These are phyloP conservation scores for Urechis unicinctus DNA, from an alignment of 2,888 invertebrate species.

Conservation along the genomic window DNA sequence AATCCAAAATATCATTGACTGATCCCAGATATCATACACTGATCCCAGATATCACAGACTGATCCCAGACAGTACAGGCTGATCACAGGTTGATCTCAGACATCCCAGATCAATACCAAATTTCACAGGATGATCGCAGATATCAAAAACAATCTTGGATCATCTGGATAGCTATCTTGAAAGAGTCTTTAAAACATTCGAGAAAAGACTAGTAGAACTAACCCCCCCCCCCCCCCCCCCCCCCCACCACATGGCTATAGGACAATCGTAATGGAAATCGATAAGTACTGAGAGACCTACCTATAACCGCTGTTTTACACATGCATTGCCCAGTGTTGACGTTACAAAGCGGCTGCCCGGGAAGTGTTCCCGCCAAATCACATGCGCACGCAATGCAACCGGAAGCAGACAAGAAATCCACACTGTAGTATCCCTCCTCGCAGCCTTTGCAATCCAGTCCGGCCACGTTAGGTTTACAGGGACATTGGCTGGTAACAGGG, in stretches of 20 bases:
- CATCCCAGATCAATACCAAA: too few relatives aligned
- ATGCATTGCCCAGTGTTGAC: slow-evolving; percentile 21
- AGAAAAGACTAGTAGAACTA: too few relatives aligned
- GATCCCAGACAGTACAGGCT: too few relatives aligned
- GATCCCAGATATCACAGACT: too few relatives aligned
- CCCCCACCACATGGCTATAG: too few relatives aligned
- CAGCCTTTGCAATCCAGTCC: slow-evolving; percentile 8
- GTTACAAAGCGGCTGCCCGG: slow-evolving; percentile 9
- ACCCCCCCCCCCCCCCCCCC: too few relatives aligned
- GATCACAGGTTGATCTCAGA: too few relatives aligned
- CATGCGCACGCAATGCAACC: slow-evolving; percentile 6
- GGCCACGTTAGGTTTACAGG: slow-evolving; percentile 7
- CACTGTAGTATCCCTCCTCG: neutral
- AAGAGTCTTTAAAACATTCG: too few relatives aligned
- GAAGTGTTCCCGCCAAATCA: slow-evolving; percentile 1
- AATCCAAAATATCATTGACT: slow-evolving; percentile 10
- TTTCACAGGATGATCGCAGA: neutral
- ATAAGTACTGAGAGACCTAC: too few relatives aligned
- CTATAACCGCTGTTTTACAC: slow-evolving; percentile 18
- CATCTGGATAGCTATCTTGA: too few relatives aligned
- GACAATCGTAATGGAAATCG: too few relatives aligned
- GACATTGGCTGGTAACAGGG: neutral
- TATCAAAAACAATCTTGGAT: too few relatives aligned
- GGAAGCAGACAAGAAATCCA: neutral
- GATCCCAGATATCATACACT: neutral